Conservation (phyloP, 2,113 vertebrate species). For the Columba livia region DNA sequence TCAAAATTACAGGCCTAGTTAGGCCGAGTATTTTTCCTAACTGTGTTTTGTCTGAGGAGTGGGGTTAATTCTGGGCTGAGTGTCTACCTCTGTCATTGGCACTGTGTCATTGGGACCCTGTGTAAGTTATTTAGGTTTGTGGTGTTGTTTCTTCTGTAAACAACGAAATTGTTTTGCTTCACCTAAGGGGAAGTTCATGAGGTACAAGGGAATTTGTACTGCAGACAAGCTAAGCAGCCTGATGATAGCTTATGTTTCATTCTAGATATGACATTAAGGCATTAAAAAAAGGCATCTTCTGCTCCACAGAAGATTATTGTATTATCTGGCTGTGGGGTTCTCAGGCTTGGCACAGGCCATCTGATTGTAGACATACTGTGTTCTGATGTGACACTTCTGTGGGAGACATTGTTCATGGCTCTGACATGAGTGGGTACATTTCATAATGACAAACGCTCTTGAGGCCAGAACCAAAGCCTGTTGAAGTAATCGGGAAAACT, state of each 20-base stretch:
- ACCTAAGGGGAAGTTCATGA: accelerated
- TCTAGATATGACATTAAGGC: background rate
- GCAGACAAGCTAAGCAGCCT: background rate
- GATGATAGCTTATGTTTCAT: background rate
- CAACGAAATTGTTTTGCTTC: background rate
- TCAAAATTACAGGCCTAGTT: background rate
- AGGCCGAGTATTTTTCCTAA: background rate
- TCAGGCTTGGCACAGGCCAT: background rate
- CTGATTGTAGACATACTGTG: background rate
- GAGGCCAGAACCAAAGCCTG: background rate
- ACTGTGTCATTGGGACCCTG: accelerated
- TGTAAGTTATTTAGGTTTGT: background rate
- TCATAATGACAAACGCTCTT: background rate
- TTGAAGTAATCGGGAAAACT: background rate
- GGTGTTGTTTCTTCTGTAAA: background rate
- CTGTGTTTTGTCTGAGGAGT: accelerated
- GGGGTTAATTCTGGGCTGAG: background rate
- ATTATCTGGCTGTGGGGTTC: background rate
- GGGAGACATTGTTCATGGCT: background rate
- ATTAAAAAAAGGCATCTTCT: background rate
- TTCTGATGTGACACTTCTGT: background rate
- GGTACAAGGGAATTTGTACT: background rate
- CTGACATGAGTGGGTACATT: background rate
- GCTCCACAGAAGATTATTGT: background rate
- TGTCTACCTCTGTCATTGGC: background rate